Percentiles rank a stretch among this genome's conserved stretches.
Evolutionary conservation across 2,888 invertebrate species (phyloP).

Genomic region (Andrena bicolor): DNA sequence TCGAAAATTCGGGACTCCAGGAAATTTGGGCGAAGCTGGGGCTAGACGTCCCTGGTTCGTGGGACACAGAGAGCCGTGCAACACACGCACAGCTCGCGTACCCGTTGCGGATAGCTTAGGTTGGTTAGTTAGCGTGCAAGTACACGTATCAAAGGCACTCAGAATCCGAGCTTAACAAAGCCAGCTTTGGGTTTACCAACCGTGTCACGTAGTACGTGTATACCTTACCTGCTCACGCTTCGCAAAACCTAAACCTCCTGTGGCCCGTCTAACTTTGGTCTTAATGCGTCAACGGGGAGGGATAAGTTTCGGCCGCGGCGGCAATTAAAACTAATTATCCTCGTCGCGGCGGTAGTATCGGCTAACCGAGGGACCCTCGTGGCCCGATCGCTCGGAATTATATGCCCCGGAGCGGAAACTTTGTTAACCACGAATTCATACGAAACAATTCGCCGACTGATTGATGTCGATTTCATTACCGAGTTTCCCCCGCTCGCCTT

Average conservation of each 20-base stretch:
- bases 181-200: slow-evolving; percentile 84
- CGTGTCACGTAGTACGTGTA: slow-evolving; percentile 84
- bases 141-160: slow-evolving; percentile 86
- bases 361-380: slow-evolving; percentile 56
- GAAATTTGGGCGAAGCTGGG: background rate
- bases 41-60: slow-evolving; percentile 49
- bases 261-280: slow-evolving; percentile 80
- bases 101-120: slow-evolving; percentile 81
- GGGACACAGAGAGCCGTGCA: slow-evolving; percentile 38
- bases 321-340: slow-evolving; percentile 81
- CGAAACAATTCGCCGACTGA: slow-evolving; percentile 39
- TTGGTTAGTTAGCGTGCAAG: slow-evolving; percentile 85
- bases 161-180: slow-evolving; percentile 85
- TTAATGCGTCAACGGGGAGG: slow-evolving; percentile 80
- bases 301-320: slow-evolving; percentile 75
- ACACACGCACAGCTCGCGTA: slow-evolving; percentile 41
- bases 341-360: slow-evolving; percentile 69
- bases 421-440: slow-evolving; percentile 49
- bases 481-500: background rate
- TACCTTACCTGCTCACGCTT: slow-evolving; percentile 83
- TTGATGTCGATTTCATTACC: slow-evolving; percentile 43
- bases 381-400: slow-evolving; percentile 68
- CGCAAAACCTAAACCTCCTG: slow-evolving; percentile 78
- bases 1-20: too few relatives aligned
- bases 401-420: slow-evolving; percentile 50